Evolutionary conservation across 37 sponge, comb jelly and placozoan genomes (phyloP), one percentile per base, ranked within the genome.

Genomic region (Hormiphora californensis): DNA sequence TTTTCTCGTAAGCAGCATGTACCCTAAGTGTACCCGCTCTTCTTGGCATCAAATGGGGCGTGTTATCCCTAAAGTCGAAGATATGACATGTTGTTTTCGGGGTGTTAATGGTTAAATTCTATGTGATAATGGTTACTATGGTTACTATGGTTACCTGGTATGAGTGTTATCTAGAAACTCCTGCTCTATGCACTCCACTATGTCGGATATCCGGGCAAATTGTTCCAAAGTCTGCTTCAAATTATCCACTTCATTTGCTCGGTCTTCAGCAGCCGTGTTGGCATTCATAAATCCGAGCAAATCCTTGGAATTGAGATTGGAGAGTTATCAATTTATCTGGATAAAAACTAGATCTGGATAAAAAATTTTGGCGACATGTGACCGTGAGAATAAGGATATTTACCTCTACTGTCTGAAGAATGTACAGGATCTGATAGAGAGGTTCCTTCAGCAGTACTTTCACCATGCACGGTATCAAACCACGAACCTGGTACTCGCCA

Each of bases 171-270:
- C 9, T 49, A 28, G 67, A 17, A 28, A 34, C 3, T 65, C 67
- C 15, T 65, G 67, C 67, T 65, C 67, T 34, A 65, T 65, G 8
- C 35, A 17, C 67, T 28, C 8, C 37, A 65, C 12, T 5, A 65
- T 25, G 4, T 65, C 67, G 7, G 67, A 65, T 11, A 65, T 65
- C 67, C 67, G 32, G 3, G 67, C 67, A 33, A 65, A 65, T 8
- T 65, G 32, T 65, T 65, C 37, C 67, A 65, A 11, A 11, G 67
- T 65, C 35, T 65, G 67, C 37, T 65, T 65, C 37, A 65, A 33
- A 33, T 7, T 36, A 8, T 34, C 37, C 37, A 34, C 67, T 33
- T 65, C 67, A 19, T 65, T 65, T 65, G 4, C 35, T 2, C 37
- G 32, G 67, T 65, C 67, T 34, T 65, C 67, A 28, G 9, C 7